Percentiles rank a stretch among this genome's conserved stretches.
These are phyloP conservation scores for Carlito syrichta DNA, from an alignment of 2,113 vertebrate genomes.

Conservation along the genomic window DNA sequence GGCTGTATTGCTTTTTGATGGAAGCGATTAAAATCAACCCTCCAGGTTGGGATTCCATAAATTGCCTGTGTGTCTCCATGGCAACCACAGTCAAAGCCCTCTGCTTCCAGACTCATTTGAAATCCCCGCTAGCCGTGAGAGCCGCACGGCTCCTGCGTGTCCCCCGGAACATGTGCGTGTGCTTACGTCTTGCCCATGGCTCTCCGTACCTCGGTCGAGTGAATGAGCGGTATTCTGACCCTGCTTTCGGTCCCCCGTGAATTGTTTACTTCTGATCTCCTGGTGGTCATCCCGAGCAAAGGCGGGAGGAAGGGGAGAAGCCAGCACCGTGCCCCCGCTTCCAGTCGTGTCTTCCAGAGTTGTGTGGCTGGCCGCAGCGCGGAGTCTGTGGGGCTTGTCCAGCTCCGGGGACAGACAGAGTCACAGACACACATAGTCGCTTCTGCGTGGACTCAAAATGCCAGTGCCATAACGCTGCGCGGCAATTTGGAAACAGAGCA, in stretches of 20 bases:
- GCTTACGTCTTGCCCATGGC: not conserved
- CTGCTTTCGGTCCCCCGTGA: not conserved
- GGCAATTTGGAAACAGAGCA: not conserved
- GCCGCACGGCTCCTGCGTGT: not conserved
- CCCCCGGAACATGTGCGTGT: not conserved
- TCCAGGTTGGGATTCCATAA: not conserved
- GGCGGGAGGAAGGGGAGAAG: not conserved
- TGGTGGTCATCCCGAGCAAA: not conserved
- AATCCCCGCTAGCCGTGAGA: not conserved
- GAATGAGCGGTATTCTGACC: not conserved
- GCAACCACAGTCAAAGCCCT: not conserved
- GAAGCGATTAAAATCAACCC: slow-evolving; percentile 26
- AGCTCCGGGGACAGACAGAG: too few species aligned
- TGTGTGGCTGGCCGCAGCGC: not conserved
- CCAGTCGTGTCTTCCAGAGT: not conserved
- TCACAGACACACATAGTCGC: too few species aligned
- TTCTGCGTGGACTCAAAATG: not conserved
- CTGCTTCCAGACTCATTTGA: not conserved
- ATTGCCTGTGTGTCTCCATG: slow-evolving; percentile 24
- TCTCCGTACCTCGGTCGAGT: not conserved
- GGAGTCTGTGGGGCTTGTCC: not conserved
- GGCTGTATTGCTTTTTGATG: not conserved
- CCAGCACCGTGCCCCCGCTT: not conserved
- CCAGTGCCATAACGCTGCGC: not conserved
- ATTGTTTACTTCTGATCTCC: not conserved